A percentile compares a stretch with the other conserved stretches of the same genome.
These are phyloP conservation scores for Paramormyrops hopkinsi DNA, from an alignment of 2,797 vertebrate species.

Conservation along the genomic window DNA sequence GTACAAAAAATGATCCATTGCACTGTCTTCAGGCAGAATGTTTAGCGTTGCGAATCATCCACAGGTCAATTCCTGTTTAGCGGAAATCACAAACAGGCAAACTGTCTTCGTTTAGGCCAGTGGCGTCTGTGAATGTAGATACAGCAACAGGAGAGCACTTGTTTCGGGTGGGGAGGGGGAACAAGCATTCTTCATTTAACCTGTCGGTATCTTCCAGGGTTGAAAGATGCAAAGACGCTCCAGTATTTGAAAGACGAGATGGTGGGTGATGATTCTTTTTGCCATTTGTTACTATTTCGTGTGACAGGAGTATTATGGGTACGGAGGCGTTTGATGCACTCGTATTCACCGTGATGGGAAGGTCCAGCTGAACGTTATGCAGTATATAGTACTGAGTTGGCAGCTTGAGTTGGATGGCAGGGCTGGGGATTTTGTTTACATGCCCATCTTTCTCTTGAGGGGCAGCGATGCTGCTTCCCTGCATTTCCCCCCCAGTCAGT, in stretches of 20 bases:
- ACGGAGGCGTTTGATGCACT: conserved; percentile 22
- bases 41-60: conserved; percentile 16
- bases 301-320: conserved; percentile 31
- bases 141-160: conserved; percentile 14
- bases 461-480: conserved; percentile 26
- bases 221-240: conserved; percentile 20
- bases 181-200: neutral
- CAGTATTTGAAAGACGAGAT: conserved; percentile 11
- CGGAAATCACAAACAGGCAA: conserved; percentile 21
- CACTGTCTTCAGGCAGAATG: conserved; percentile 31
- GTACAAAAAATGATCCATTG: conserved; percentile 26
- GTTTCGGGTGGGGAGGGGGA: neutral
- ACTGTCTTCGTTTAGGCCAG: conserved; percentile 19
- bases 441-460: conserved; percentile 23
- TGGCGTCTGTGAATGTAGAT: conserved; percentile 15
- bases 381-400: conserved; percentile 48
- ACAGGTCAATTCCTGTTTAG: neutral
- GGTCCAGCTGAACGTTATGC: conserved; percentile 41
- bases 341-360: conserved; percentile 31
- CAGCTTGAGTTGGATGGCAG: conserved; percentile 22
- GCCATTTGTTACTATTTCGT: conserved; percentile 33
- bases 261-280: conserved; percentile 28
- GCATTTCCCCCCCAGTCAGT: conserved; percentile 26
- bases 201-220: neutral
- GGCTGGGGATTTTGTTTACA: conserved; percentile 42